Conservation (phyloP, 2,888 invertebrate species). For the Eilema griseolum region DNA sequence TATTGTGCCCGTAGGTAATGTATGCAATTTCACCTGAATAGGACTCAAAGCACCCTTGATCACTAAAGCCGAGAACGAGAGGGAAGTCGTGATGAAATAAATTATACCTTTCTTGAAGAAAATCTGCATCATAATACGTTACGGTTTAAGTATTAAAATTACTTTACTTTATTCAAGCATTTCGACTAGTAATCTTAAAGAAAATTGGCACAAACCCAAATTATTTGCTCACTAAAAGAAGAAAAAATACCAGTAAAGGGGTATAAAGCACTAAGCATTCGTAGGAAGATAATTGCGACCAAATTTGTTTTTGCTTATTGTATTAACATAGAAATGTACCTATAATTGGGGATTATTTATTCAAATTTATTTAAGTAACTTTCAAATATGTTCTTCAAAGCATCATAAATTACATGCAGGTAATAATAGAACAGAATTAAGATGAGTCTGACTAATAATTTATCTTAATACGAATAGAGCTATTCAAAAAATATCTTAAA, state of each 20-base stretch:
- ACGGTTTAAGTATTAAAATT: not conserved
- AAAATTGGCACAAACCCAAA: not conserved
- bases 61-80: slow-evolving; percentile 9
- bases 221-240: not conserved
- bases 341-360: not conserved
- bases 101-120: slow-evolving; percentile 12
- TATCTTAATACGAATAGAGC: not conserved
- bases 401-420: not conserved
- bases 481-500: not conserved
- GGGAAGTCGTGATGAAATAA: slow-evolving; percentile 15
- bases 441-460: not conserved
- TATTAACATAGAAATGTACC: not conserved
- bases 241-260: not conserved
- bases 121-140: slow-evolving; percentile 10
- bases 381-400: not conserved
- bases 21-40: slow-evolving; percentile 20
- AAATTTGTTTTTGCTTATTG: not conserved
- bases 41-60: slow-evolving; percentile 9
- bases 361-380: not conserved
- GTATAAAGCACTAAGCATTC: too few relatives aligned
- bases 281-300: too few relatives aligned
- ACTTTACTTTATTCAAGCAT: not conserved
- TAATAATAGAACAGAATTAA: not conserved
- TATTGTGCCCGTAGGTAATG: slow-evolving; percentile 12
- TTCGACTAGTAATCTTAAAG: not conserved